Conservation (phyloP, 2,888 invertebrate species). For the Anagyrus pseudococci region DNA sequence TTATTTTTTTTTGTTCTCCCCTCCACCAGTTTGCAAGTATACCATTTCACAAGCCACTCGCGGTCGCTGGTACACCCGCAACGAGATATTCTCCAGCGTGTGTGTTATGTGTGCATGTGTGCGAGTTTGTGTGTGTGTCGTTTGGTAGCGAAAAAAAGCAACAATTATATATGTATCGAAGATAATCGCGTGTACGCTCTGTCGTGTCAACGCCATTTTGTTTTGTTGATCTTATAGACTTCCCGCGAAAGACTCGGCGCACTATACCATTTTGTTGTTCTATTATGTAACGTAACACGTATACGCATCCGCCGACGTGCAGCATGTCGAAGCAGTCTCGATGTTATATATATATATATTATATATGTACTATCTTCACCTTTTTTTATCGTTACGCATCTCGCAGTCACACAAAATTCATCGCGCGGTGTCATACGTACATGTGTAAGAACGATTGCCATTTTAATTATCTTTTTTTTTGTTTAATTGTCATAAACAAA, state of each 20-base stretch:
- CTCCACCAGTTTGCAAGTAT: neutral
- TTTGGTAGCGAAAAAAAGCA: no score
- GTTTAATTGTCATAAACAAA: no score
- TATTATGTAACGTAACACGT: conserved; percentile 13
- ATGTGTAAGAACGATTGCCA: conserved; percentile 35
- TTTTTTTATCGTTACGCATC: no score
- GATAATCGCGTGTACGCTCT: conserved; percentile 19
- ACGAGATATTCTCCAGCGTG: neutral
- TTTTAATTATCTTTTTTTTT: conserved; percentile 18
- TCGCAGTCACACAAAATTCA: conserved; percentile 58
- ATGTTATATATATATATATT: conserved; percentile 11
- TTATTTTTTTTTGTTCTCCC: conserved; percentile 3
- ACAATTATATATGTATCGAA: conserved; percentile 14
- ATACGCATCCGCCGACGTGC: conserved; percentile 27
- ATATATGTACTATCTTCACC: no score
- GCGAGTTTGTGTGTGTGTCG: no score
- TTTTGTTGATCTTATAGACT: conserved; percentile 35
- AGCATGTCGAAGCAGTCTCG: conserved; percentile 8
- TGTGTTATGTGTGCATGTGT: neutral
- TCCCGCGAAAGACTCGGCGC: conserved; percentile 26
- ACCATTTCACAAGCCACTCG: neutral
- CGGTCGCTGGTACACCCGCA: no score
- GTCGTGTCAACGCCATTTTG: conserved; percentile 34
- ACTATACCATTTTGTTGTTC: conserved; percentile 37
- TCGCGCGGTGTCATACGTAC: conserved; percentile 48